A percentile compares a stretch with the other conserved stretches of the same genome.
Evolutionary conservation across 2,888 invertebrate species (phyloP).

Genomic region (Cyclophora punctaria): DNA sequence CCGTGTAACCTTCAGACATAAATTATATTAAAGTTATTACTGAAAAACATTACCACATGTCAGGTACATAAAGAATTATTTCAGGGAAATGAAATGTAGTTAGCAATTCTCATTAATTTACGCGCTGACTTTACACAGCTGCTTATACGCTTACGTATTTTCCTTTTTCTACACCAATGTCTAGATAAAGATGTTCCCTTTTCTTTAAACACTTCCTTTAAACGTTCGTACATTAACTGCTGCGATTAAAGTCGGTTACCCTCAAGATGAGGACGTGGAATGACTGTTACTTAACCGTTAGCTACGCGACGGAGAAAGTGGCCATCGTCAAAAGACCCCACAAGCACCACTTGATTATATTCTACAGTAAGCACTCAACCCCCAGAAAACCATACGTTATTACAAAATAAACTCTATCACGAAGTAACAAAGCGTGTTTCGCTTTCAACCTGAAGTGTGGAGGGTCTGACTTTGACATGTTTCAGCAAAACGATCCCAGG

Average conservation of each 20-base stretch:
- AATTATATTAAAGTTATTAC: too few relatives aligned
- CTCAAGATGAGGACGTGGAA: conserved; percentile 4
- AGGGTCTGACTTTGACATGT: conserved; percentile 4
- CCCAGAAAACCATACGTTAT: conserved; percentile 12
- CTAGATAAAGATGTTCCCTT: too few relatives aligned
- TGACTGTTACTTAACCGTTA: conserved; percentile 1
- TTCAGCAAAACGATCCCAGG: conserved; percentile 18
- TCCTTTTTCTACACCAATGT: too few relatives aligned
- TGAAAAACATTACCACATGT: too few relatives aligned
- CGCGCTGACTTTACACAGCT: too few relatives aligned
- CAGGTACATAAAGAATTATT: too few relatives aligned
- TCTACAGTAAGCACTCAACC: conserved; percentile 29
- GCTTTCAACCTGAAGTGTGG: conserved; percentile 11
- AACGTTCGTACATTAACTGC: conserved; percentile 3
- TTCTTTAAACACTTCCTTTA: background rate
- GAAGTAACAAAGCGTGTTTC: conserved; percentile 19
- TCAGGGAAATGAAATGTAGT: too few relatives aligned
- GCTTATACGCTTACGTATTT: too few relatives aligned
- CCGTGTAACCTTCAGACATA: too few relatives aligned
- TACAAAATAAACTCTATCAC: conserved; percentile 23
- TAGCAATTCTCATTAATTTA: too few relatives aligned
- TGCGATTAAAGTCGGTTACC: conserved; percentile 5
- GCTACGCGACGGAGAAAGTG: conserved; percentile 23
- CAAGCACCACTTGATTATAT: conserved; percentile 41
- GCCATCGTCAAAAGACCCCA: conserved; percentile 32